Percentiles rank a stretch among this genome's conserved stretches.
Evolutionary conservation across 2,797 vertebrate species (phyloP).

Genomic region (Morelia viridis): DNA sequence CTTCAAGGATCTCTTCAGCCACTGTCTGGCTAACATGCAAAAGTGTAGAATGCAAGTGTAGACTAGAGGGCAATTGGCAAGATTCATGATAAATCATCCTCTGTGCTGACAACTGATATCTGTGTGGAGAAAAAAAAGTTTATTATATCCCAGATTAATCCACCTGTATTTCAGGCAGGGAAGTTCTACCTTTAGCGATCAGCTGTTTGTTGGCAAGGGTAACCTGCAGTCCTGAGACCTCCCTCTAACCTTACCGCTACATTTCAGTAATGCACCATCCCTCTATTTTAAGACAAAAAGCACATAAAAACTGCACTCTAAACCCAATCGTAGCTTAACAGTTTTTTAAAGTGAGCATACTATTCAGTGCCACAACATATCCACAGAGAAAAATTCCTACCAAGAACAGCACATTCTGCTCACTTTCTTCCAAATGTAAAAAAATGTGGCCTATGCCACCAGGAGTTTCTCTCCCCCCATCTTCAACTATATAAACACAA

Average conservation of each 20-base stretch:
- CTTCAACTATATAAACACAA: neutral
- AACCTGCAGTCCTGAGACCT: neutral
- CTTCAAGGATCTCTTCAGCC: constrained; percentile 82
- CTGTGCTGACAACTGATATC: constrained; percentile 99
- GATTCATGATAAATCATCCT: constrained; percentile 90
- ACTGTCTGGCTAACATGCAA: constrained; percentile 76
- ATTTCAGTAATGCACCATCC: neutral
- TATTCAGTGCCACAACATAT: neutral
- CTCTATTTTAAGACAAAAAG: neutral
- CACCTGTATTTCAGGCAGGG: neutral
- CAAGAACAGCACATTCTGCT: neutral
- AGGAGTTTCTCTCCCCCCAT: neutral
- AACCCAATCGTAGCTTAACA: neutral
- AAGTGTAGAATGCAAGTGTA: constrained; percentile 57
- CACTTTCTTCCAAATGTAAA: neutral
- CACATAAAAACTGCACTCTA: neutral
- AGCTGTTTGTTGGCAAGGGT: neutral
- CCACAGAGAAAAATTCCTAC: neutral
- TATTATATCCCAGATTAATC: neutral
- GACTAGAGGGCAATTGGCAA: constrained; percentile 57
- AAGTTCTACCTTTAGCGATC: neutral
- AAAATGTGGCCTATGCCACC: neutral
- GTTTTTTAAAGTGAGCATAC: neutral
- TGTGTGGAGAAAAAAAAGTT: constrained; percentile 65
- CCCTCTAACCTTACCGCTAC: neutral